These are phyloP conservation scores for Geotrupes spiniger DNA, from an alignment of 2,888 invertebrate species.

Conservation along the genomic window DNA sequence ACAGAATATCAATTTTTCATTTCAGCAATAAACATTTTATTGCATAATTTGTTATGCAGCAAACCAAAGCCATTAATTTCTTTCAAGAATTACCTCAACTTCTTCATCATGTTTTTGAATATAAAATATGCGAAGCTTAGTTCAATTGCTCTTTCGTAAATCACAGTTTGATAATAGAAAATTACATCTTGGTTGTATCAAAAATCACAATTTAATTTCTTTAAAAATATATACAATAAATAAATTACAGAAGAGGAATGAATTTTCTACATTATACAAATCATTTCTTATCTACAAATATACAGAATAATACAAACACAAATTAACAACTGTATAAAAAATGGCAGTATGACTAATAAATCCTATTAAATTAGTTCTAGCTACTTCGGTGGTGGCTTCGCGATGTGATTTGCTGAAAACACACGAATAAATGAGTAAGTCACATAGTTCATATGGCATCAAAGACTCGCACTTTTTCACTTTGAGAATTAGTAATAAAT, in stretches of 20 bases:
- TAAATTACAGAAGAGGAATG: conserved; percentile 26
- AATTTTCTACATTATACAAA: conserved; percentile 19
- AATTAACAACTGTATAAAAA: conserved; percentile 30
- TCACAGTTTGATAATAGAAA: no score
- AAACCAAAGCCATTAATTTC: no score
- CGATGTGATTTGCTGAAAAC: conserved; percentile 32
- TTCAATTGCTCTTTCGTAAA: no score
- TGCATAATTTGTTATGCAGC: no score
- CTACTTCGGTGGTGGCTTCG: conserved; percentile 33
- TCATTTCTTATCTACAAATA: conserved; percentile 24
- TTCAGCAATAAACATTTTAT: no score
- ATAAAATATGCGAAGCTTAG: no score
- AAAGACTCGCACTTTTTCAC: no score
- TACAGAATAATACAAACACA: conserved; percentile 28
- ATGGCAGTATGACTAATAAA: conserved; percentile 33
- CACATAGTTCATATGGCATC: no score
- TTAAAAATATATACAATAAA: conserved; percentile 25
- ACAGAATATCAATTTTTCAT: no score
- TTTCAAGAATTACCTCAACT: no score
- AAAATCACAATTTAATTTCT: conserved; percentile 24
- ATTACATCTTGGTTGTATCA: conserved; percentile 9
- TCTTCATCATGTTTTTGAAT: no score
- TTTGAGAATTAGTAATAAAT: no score
- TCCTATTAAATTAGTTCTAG: conserved; percentile 19
- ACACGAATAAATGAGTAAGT: conserved; percentile 11